These are phyloP conservation scores for Agriotes lineatus DNA, from an alignment of 2,888 invertebrate species.

Conservation along the genomic window DNA sequence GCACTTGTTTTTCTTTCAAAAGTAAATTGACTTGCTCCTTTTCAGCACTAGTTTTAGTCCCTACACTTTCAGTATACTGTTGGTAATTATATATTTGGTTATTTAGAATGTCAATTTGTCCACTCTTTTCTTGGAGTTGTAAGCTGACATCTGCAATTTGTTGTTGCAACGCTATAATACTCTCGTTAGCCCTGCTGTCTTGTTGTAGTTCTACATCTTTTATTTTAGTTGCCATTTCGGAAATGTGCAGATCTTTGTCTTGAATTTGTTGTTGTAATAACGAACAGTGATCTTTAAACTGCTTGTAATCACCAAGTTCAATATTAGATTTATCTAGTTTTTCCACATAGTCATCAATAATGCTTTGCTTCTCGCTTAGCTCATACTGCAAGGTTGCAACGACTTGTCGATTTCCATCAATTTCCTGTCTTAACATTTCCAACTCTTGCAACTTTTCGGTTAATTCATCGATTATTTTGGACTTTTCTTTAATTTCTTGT, in stretches of 20 bases:
- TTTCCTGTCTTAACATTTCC: slow-evolving; percentile 50
- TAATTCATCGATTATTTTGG: slow-evolving; percentile 13
- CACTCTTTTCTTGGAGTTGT: slow-evolving; percentile 51
- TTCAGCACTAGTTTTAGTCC: slow-evolving; percentile 42
- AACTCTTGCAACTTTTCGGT: slow-evolving; percentile 5
- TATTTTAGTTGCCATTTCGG: slow-evolving; percentile 19
- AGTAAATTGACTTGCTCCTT: slow-evolving; percentile 37
- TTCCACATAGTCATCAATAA: background rate
- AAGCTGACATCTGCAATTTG: slow-evolving; percentile 42
- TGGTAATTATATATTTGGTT: slow-evolving; percentile 47
- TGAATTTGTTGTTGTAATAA: slow-evolving; percentile 24
- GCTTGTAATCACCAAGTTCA: slow-evolving; percentile 8
- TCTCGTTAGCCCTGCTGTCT: slow-evolving; percentile 39
- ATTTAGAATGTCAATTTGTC: slow-evolving; percentile 48
- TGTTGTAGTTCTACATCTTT: slow-evolving; percentile 21
- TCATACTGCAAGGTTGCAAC: slow-evolving; percentile 7
- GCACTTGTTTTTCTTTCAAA: background rate
- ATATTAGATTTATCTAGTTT: slow-evolving; percentile 11
- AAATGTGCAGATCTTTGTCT: slow-evolving; percentile 38
- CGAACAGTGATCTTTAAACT: background rate
- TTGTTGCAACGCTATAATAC: slow-evolving; percentile 46
- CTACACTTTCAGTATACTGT: slow-evolving; percentile 33
- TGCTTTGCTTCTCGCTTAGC: slow-evolving; percentile 2
- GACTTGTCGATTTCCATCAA: slow-evolving; percentile 54
- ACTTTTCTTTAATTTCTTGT: slow-evolving; percentile 48